Conservation (phyloP, 2,888 invertebrate genomes). For the Eurytoma adleriae region DNA sequence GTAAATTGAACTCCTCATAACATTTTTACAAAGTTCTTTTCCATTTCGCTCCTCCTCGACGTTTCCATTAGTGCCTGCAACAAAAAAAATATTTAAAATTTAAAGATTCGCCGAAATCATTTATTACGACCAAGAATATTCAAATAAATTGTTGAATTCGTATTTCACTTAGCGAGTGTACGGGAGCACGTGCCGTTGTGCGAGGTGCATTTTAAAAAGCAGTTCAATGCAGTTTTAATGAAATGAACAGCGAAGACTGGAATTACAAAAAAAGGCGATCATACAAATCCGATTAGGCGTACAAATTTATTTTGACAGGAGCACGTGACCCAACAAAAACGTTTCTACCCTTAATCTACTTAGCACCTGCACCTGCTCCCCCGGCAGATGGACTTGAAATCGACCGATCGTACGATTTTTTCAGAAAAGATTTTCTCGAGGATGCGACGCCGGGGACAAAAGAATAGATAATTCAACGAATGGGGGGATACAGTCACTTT, state of each 20-base stretch:
- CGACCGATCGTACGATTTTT: conserved; percentile 38
- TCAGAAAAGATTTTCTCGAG: conserved; percentile 47
- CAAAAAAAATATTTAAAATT: neutral
- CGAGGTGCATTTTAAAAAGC: conserved; percentile 37
- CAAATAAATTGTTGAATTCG: too few relatives aligned
- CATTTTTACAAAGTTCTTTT: conserved; percentile 71
- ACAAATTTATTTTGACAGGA: conserved; percentile 73
- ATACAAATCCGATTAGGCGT: conserved; percentile 68
- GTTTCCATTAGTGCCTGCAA: conserved; percentile 55
- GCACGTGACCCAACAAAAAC: conserved; percentile 75
- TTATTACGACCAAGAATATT: neutral
- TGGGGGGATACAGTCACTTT: conserved; percentile 20
- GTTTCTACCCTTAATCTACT: conserved; percentile 67
- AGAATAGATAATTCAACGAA: conserved; percentile 43
- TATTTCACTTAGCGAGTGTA: too few relatives aligned
- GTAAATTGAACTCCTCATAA: conserved; percentile 73
- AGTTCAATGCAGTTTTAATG: conserved; percentile 23
- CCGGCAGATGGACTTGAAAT: conserved; percentile 55
- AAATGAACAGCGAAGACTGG: conserved; percentile 25
- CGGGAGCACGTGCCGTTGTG: neutral
- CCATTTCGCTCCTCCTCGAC: conserved; percentile 21
- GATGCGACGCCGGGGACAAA: conserved; percentile 47
- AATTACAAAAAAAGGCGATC: conserved; percentile 56
- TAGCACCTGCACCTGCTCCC: conserved; percentile 65
- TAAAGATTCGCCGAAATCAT: neutral